Evolutionary conservation across 2,113 vertebrate genomes (phyloP).

Genomic region (Willisornis vidua): DNA sequence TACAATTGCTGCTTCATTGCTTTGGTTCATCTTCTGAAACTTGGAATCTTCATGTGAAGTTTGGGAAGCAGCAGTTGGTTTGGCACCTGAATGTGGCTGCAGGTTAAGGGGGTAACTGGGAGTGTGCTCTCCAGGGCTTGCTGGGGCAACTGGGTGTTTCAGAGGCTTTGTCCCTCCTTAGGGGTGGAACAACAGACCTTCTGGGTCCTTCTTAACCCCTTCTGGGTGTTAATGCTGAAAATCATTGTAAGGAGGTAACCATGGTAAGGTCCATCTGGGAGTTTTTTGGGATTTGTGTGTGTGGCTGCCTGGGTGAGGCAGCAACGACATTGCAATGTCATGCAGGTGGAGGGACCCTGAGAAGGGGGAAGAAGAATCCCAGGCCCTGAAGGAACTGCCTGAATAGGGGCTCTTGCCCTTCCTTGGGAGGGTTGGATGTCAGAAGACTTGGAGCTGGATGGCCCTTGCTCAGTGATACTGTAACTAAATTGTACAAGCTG

Average conservation of each 20-base stretch:
- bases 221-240: background rate
- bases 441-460: background rate
- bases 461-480: background rate
- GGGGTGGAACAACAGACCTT: background rate
- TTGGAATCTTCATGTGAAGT: background rate
- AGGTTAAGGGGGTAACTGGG: background rate
- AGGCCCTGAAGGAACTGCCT: background rate
- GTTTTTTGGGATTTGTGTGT: background rate
- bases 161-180: rapidly evolving
- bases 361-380: background rate
- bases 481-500: background rate
- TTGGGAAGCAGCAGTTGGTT: background rate
- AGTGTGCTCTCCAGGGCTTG: background rate
- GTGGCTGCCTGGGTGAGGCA: background rate
- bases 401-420: background rate
- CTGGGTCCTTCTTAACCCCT: background rate
- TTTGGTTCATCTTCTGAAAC: background rate
- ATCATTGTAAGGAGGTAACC: background rate
- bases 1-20: background rate
- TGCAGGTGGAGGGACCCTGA: background rate
- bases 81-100: rapidly evolving
- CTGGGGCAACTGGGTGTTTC: background rate
- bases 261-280: background rate
- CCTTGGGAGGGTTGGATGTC: background rate
- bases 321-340: rapidly evolving